These are phyloP conservation scores for Coenonympha glycerion DNA, from an alignment of 2,888 invertebrate species.

Conservation along the genomic window DNA sequence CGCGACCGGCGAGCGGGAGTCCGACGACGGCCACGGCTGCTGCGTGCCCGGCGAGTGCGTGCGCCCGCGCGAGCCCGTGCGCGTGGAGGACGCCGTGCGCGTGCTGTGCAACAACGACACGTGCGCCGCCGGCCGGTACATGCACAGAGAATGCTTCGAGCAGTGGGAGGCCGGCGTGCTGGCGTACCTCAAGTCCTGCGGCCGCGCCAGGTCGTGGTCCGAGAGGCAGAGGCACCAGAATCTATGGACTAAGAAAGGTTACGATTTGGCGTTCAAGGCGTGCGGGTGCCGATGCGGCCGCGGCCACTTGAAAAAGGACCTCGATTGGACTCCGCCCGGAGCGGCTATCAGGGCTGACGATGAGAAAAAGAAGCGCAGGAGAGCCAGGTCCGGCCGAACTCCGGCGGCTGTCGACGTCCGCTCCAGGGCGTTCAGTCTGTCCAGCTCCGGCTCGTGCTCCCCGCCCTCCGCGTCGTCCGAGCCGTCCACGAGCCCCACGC, in stretches of 20 bases:
- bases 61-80: constrained; percentile 79
- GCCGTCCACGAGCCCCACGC: constrained; percentile 83
- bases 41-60: constrained; percentile 91
- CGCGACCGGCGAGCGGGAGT: constrained; percentile 66
- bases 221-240: constrained; percentile 96
- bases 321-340: constrained; percentile 90
- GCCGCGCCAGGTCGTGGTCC: constrained; percentile 94
- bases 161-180: constrained; percentile 94
- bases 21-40: constrained; percentile 79
- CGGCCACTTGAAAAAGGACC: constrained; percentile 94
- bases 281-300: constrained; percentile 95
- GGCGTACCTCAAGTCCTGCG: constrained; percentile 91
- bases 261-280: constrained; percentile 95
- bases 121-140: constrained; percentile 90
- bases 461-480: constrained; percentile 88
- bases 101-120: constrained; percentile 96
- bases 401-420: constrained; percentile 71
- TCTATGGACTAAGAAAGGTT: constrained; percentile 98
- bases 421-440: constrained; percentile 83
- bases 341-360: constrained; percentile 72
- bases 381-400: constrained; percentile 55
- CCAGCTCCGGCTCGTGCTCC: constrained; percentile 87
- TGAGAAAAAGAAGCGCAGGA: constrained; percentile 64
- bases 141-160: constrained; percentile 97
- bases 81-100: constrained; percentile 86